These are phyloP conservation scores for Trochalopteron elliotii DNA, from an alignment of 2,113 vertebrate genomes.

Conservation along the genomic window DNA sequence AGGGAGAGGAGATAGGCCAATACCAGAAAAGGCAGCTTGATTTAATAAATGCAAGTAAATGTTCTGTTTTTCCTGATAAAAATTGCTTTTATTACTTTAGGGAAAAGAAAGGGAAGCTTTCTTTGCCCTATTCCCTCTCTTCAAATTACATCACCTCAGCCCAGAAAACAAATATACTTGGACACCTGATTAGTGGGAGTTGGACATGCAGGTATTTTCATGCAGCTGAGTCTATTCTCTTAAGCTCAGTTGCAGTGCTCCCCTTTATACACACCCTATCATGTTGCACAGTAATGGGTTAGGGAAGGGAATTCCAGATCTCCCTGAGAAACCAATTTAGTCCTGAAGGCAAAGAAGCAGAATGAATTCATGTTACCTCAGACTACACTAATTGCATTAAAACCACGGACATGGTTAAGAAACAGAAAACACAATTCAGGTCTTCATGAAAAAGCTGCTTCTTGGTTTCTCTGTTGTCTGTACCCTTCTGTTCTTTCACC, in stretches of 20 bases:
- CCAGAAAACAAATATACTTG: background rate
- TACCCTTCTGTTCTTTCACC: background rate
- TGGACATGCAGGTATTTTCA: background rate
- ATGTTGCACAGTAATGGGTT: background rate
- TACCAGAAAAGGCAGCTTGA: background rate
- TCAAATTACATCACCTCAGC: background rate
- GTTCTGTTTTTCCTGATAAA: background rate
- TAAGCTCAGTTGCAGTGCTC: background rate
- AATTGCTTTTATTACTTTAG: background rate
- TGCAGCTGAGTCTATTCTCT: background rate
- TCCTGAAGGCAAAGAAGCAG: background rate
- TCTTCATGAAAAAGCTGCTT: background rate
- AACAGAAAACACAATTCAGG: background rate
- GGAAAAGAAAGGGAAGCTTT: background rate
- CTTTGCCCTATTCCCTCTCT: background rate
- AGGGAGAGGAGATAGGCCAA: background rate
- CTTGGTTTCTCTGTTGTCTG: background rate
- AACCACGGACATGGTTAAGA: background rate
- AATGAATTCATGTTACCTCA: background rate
- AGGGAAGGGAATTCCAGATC: constrained; percentile 34
- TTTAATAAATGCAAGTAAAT: background rate
- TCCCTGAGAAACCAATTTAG: constrained; percentile 60
- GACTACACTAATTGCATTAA: background rate
- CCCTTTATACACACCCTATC: background rate
- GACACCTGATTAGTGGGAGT: background rate